Evolutionary conservation across 2,113 vertebrate species (phyloP), one percentile per base, ranked within the genome.

Genomic region (Synodontis membranacea): DNA sequence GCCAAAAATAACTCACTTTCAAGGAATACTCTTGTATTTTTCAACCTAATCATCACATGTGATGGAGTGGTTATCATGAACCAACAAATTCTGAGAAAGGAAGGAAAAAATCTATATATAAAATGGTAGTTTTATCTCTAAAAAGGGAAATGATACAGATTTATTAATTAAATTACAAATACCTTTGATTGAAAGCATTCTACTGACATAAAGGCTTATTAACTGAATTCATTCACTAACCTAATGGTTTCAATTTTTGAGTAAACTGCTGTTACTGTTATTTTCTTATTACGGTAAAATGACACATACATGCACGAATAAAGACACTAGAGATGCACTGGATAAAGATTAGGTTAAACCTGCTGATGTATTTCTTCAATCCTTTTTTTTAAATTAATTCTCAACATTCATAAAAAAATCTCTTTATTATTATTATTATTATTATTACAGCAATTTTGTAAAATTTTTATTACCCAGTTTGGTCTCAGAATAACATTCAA

Each of bases 1-100:
- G 31, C n/a, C 50, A 79, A 79, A 79, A 79, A 79, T 79, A 54
- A 79, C 48, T 48, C 48, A 37, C 48, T 23, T 79, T 21, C 31
- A 11, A 34, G 8, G 7, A 78, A 50, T 54, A 79, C n/a, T 19
- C 6, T 79, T 14, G 4, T 1, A 39, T 23, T 72, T 70, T 39
- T 70, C 25, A 46, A 48, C 25, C 8, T 46, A 76, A 48, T 70
- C 37, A 28, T 44, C 44, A 44, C 34, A 75, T 48, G 23, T 46
- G 42, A 76, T n/a, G 3, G 72, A n/a, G 10, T 5, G 12, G 25
- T 48, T 76, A 50, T 76, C 23, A 31, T 76, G 25, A 14, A n/a
- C 11, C 11, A 46, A 75, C 21, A 17, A 44, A 56, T 66, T 80
- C 25, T 44, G 72, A 12, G 23, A 74, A 48, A 76, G 25, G 58